These are phyloP conservation scores for Marmota flaviventris DNA, from an alignment of 2,113 vertebrate genomes.

Conservation along the genomic window DNA sequence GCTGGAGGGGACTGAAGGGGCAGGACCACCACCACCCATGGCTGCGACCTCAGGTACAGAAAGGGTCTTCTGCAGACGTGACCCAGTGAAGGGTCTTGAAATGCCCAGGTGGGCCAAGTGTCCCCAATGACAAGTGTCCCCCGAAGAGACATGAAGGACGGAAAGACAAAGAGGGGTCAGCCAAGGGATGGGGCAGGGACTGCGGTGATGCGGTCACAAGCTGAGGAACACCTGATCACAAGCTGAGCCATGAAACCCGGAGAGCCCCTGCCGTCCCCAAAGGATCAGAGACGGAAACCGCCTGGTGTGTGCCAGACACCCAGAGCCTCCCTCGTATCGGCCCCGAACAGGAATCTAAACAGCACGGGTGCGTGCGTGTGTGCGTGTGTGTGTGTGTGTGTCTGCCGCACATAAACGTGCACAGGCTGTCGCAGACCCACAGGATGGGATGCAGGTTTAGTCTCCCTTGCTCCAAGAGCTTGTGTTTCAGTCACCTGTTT, in stretches of 20 bases:
- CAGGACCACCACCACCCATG: rapidly evolving
- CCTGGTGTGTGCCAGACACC: no score
- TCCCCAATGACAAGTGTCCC: neutral
- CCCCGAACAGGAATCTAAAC: neutral
- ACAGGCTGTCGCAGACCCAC: rapidly evolving
- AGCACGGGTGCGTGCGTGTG: no score
- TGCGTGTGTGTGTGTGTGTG: no score
- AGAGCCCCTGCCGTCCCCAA: neutral
- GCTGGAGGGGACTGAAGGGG: rapidly evolving
- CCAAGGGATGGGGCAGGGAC: neutral
- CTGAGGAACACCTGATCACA: neutral
- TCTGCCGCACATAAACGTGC: rapidly evolving
- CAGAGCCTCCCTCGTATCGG: neutral
- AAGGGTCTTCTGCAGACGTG: neutral
- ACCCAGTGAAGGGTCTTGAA: neutral
- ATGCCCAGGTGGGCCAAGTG: no score
- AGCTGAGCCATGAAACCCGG: neutral
- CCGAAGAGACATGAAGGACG: neutral
- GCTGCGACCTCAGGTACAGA: rapidly evolving
- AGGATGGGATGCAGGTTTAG: rapidly evolving
- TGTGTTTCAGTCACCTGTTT: no score
- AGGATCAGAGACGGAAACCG: neutral
- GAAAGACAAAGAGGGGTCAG: neutral
- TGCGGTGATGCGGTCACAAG: rapidly evolving
- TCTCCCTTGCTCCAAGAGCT: neutral